Conservation (phyloP, 2,113 vertebrate genomes). For the Sinocyclocheilus rhinocerous region DNA sequence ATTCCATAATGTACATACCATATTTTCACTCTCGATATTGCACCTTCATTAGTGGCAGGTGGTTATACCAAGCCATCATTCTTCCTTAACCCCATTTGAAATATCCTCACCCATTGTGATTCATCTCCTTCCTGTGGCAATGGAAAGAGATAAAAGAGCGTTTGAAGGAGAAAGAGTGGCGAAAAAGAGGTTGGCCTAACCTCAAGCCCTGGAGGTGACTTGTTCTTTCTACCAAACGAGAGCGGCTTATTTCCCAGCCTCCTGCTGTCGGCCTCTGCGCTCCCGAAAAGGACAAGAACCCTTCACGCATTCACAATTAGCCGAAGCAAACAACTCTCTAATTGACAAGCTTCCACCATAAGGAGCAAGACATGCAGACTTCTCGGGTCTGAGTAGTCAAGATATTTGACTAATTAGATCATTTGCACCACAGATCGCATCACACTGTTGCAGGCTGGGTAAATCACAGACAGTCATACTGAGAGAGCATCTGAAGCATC, state of each 20-base stretch:
- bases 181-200: constrained; percentile 20
- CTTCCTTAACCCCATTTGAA: not conserved
- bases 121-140: not conserved
- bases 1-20: not conserved
- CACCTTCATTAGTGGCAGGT: not conserved
- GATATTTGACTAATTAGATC: constrained; percentile 19
- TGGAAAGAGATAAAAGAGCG: not conserved
- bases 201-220: constrained; percentile 25
- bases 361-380: constrained; percentile 25
- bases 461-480: constrained; percentile 12
- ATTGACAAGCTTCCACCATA: constrained; percentile 14
- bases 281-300: constrained; percentile 40
- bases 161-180: constrained; percentile 13
- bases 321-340: not conserved
- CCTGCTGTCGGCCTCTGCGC: constrained; percentile 27
- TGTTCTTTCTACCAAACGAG: constrained; percentile 20
- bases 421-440: not conserved
- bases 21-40: not conserved
- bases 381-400: not conserved
- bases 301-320: constrained; percentile 46
- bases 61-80: not conserved
- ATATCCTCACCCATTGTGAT: not conserved
- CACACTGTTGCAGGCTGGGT: not conserved
- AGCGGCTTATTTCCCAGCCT: constrained; percentile 12
- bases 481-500: not conserved